Conservation (phyloP, 92 coral and sea anemone genomes). For the Zoanthus sansibaricus region DNA sequence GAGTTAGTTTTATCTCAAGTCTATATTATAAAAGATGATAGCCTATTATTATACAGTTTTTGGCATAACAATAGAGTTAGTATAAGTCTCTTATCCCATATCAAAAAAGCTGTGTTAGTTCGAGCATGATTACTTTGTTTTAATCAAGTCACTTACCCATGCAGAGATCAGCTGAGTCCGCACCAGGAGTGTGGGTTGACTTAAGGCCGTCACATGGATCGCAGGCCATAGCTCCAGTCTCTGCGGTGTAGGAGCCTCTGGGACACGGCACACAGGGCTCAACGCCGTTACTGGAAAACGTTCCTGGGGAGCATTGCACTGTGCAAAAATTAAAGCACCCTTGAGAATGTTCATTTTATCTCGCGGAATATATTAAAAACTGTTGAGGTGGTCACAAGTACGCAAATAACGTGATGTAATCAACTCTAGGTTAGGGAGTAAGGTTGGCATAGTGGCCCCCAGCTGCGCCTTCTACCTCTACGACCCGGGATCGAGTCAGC, state of each 20-base stretch:
- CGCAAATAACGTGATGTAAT: too few relatives aligned
- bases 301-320: conserved; percentile 66
- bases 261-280: conserved; percentile 62
- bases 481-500: too few relatives aligned
- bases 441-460: too few relatives aligned
- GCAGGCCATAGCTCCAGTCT: conserved; percentile 55
- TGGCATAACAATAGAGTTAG: too few relatives aligned
- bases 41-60: too few relatives aligned
- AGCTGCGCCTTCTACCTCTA: too few relatives aligned
- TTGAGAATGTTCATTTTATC: background rate
- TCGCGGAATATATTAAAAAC: too few relatives aligned
- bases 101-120: background rate
- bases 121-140: background rate
- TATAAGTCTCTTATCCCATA: too few relatives aligned
- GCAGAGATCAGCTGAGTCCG: conserved; percentile 40
- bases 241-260: conserved; percentile 51
- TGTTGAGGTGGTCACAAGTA: too few relatives aligned
- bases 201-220: conserved; percentile 55
- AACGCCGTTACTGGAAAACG: conserved; percentile 63
- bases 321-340: background rate
- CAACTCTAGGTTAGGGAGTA: too few relatives aligned
- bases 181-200: conserved; percentile 58
- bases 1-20: too few relatives aligned
- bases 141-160: conserved; percentile 40
- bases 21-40: too few relatives aligned